A percentile compares a stretch with the other conserved stretches of the same genome.
phyloP scores from a whole-genome alignment of 2,888 invertebrate genomes.

The Cataglyphis livida region DNA sequence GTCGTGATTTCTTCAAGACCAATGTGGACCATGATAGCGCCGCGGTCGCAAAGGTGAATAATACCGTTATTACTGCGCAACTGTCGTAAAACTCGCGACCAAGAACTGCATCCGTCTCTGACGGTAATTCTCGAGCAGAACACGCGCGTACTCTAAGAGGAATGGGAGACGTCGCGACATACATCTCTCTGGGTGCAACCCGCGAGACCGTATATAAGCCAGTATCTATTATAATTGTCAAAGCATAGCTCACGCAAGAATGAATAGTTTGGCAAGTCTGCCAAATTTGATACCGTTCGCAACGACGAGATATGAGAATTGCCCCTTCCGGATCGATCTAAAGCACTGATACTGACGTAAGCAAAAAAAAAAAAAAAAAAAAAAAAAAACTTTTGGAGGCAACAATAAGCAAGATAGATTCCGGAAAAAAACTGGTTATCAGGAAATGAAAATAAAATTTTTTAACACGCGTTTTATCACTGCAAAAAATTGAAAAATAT shows the following conservation, averaged over 20 bases:
- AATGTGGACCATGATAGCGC: conserved; percentile 59
- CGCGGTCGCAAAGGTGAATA: conserved; percentile 56
- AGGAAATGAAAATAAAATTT: not conserved
- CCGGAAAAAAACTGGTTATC: not conserved
- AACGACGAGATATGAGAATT: not conserved
- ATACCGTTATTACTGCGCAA: conserved; percentile 75
- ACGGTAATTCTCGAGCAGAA: conserved; percentile 74
- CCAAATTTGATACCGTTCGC: conserved; percentile 11
- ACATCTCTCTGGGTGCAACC: conserved; percentile 45
- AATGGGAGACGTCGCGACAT: conserved; percentile 66
- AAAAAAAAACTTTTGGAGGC: not conserved
- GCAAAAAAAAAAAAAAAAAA: too few relatives aligned
- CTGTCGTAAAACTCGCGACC: conserved; percentile 75
- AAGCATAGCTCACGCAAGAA: conserved; percentile 48
- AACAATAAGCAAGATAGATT: not conserved
- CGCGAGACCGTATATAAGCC: conserved; percentile 66
- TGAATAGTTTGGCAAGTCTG: conserved; percentile 49
- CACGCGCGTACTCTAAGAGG: conserved; percentile 68
- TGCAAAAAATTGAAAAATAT: conserved; percentile 12
- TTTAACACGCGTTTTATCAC: conserved; percentile 10
- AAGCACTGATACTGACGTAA: not conserved
- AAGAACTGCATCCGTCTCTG: conserved; percentile 64
- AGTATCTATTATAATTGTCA: conserved; percentile 67
- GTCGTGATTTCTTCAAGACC: conserved; percentile 39
- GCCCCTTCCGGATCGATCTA: not conserved